Base-by-base conservation (phyloP, 1,140 invertebrate genomes). In the Zaprionus ornatus region DNA sequence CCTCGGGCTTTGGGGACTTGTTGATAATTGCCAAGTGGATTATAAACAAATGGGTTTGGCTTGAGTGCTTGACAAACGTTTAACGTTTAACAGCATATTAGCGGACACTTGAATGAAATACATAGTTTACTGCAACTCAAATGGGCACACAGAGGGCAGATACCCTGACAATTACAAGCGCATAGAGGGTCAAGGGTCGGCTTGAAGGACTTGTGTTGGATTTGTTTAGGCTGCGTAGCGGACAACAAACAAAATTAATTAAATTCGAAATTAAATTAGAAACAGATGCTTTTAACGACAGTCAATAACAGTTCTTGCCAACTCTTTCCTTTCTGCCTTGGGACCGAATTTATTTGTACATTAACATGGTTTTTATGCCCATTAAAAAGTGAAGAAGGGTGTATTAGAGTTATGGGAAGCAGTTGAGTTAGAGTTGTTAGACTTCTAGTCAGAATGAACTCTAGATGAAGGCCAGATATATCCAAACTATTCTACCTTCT, bases 241-340 rank as follows among this genome's bases (percentile, higher is more conserved):
- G 19, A 15, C 32, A 64, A 54, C 54, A 70, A 71, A 71, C 54
- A 75, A 75, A 71, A 64, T 71, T 75, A 70, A 75, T 75, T 71
- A 75, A 52, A 61, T 27, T 62, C 54, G 27, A 64, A 75, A 75
- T 64, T 57, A 71, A 75, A 75, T 63, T 63, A 45, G 48, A 56
- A 59, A 54, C 73, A 60, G 9, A 55, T 45, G 45, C 72, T 62
- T 40, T 74, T 69, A 69, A 69, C 65, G 65, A 56, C 50, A 25
- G 67, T 48, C 67, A 52, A 71, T 71, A 75, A 75, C 69, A 74
- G 13, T 29, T 25, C 37, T 61, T 55, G 56, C 23, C 40, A 42
- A 42, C n/a, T 6, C 40, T 17, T 45, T 3, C 3, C n/a, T 3
- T 17, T 45, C n/a, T 45, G n/a, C n/a, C 17, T 45, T 45, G 15